Evolutionary conservation across 2,113 vertebrate species (phyloP), one percentile per base, ranked within the genome.

Genomic region (Alethe diademata): DNA sequence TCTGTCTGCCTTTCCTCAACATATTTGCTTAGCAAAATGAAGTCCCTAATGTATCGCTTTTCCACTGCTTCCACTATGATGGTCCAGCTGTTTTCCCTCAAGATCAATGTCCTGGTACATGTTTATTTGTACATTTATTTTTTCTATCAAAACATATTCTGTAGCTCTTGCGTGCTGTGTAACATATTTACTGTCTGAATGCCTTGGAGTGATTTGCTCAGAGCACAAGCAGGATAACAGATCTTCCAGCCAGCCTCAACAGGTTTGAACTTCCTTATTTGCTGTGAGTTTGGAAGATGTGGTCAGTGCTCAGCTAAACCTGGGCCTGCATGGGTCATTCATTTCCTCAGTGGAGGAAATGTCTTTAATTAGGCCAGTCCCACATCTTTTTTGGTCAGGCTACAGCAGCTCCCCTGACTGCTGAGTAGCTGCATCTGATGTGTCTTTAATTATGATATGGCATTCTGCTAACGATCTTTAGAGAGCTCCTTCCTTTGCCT

Each of bases 1-100:
- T 69, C 86, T 79, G 38, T 85, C 84, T 95, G 74, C 62, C 60
- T 85, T 95, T 92, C 43, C 58, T 92, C 74, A 65, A 90, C 62
- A 31, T 93, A 43, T 75, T 91, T 93, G 54, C 48, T 79, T 88
- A 82, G 61, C 58, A 79, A 85, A 47, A 83, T 76, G 70, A n/a
- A 6, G 0, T 76, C 38, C 23, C 23, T 78, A 74, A 66, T 24
- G 5, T 38, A 71, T 23, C 65, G 23, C 24, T 45, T 72, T 84
- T n/a, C 50, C 22, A 5, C 31, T 33, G 12, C 79, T 93, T 82
- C 74, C 50, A 69, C 23, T 40, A 8, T 12, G 61, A 67, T 1
- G 4, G 70, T 72, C 38, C 13, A 50, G 64, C 71, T 90, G 18
- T 47, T 88, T 61, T 69, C 35, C 29, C 48, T 88, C 66, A 61